These are phyloP conservation scores for Ptyas mucosa DNA, from an alignment of 2,113 vertebrate species.

Conservation along the genomic window DNA sequence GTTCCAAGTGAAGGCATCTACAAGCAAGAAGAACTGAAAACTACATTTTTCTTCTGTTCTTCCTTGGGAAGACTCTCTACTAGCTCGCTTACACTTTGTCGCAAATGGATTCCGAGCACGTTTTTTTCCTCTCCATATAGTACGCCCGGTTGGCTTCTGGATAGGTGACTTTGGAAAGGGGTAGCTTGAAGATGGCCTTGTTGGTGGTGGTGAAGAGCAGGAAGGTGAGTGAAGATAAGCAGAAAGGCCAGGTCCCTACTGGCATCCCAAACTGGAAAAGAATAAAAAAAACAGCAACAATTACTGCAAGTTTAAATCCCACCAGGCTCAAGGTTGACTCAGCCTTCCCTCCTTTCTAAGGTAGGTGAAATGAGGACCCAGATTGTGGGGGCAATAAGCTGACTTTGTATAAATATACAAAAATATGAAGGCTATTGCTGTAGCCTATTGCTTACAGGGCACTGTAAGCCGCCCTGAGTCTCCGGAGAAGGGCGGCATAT, in stretches of 20 bases:
- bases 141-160: conserved; percentile 88
- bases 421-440: too few species aligned
- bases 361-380: too few species aligned
- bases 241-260: conserved; percentile 93
- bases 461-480: too few species aligned
- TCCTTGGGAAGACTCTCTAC: neutral
- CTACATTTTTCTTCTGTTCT: neutral
- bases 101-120: conserved; percentile 40
- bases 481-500: too few species aligned
- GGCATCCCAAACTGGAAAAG: conserved; percentile 84
- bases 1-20: neutral
- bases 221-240: conserved; percentile 88
- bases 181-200: conserved; percentile 81
- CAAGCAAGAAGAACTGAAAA: neutral
- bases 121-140: conserved; percentile 63
- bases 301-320: too few species aligned
- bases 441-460: too few species aligned
- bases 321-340: too few species aligned
- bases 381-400: too few species aligned
- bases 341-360: too few species aligned
- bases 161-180: conserved; percentile 85
- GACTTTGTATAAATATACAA: too few species aligned
- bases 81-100: conserved; percentile 15
- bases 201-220: conserved; percentile 82
- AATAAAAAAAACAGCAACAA: fast-evolving